Evolutionary conservation across 2,113 vertebrate species (phyloP).

Genomic region (Megaceryle torquata): DNA sequence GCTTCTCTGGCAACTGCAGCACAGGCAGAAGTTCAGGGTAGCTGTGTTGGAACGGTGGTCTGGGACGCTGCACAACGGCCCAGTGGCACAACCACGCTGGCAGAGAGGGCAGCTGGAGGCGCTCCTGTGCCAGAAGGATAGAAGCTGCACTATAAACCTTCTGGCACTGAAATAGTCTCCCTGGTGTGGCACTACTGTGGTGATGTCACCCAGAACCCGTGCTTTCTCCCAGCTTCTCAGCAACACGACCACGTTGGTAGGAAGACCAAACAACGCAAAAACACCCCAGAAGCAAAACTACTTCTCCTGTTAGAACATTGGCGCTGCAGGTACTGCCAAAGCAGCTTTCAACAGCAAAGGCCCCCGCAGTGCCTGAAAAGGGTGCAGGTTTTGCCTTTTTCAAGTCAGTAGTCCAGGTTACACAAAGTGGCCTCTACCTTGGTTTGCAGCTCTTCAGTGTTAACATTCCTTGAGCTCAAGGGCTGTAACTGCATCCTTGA

Average conservation of each 20-base stretch:
- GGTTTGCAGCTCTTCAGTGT: background rate
- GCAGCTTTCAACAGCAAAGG: background rate
- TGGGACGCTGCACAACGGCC: too few relatives aligned
- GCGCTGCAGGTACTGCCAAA: background rate
- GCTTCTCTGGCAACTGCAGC: background rate
- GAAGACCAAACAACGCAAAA: background rate
- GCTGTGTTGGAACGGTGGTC: too few relatives aligned
- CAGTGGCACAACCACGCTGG: too few relatives aligned
- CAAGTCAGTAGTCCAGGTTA: fast-evolving
- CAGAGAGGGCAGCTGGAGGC: background rate
- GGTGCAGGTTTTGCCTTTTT: background rate
- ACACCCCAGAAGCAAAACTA: background rate
- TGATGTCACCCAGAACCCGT: background rate
- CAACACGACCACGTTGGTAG: fast-evolving
- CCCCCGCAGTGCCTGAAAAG: fast-evolving
- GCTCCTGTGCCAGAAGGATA: fast-evolving
- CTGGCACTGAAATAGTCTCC: background rate
- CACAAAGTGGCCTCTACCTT: background rate
- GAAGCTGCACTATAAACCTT: background rate
- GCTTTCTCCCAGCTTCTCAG: background rate
- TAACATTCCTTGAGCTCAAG: background rate
- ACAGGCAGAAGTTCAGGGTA: background rate
- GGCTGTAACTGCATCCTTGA: background rate
- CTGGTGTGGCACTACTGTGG: fast-evolving
- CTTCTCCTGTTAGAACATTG: background rate